These are phyloP conservation scores for Chaetura pelagica DNA, from an alignment of 2,113 vertebrate species.

Conservation along the genomic window DNA sequence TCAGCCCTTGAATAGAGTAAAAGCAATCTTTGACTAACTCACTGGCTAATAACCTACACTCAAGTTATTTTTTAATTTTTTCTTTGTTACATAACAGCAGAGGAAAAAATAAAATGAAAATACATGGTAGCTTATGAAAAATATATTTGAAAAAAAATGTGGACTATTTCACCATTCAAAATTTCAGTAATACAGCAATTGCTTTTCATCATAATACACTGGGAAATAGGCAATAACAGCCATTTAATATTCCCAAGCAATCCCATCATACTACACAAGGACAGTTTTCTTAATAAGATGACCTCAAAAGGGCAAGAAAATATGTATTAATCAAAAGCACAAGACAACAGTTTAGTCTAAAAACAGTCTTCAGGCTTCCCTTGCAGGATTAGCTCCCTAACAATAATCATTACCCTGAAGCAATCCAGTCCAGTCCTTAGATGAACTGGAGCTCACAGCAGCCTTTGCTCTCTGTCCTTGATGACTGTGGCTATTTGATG, in stretches of 20 bases:
- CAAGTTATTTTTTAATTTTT: neutral
- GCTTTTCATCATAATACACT: neutral
- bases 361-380: neutral
- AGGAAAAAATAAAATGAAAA: neutral
- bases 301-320: neutral
- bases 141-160: neutral
- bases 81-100: neutral
- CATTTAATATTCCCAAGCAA: neutral
- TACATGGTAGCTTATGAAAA: neutral
- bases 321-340: neutral
- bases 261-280: neutral
- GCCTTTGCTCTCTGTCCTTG: neutral
- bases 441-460: neutral
- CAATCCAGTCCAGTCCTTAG: neutral
- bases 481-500: neutral
- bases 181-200: neutral
- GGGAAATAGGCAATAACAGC: neutral
- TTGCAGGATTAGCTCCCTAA: neutral
- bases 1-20: neutral
- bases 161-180: neutral
- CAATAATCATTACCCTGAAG: neutral
- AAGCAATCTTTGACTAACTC: neutral
- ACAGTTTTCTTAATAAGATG: neutral
- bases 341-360: neutral
- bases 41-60: neutral